Evolutionary conservation across 2,888 invertebrate genomes (phyloP).

Genomic region (Apamea anceps): DNA sequence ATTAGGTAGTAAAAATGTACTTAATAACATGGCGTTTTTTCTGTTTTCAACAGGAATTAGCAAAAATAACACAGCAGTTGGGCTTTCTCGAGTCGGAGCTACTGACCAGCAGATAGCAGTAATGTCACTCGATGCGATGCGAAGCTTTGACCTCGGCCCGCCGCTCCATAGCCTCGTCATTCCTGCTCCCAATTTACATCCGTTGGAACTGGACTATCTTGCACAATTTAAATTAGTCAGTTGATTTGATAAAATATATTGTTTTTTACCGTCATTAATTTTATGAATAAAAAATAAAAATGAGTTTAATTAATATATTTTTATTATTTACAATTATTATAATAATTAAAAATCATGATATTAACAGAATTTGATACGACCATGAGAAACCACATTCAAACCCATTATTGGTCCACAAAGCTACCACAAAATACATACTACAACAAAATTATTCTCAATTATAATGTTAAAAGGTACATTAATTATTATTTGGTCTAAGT

Average conservation of each 20-base stretch:
- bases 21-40: background rate
- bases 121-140: slow-evolving; percentile 94
- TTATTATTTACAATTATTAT: slow-evolving; percentile 89
- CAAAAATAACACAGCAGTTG: slow-evolving; percentile 93
- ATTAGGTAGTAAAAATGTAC: background rate
- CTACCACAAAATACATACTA: slow-evolving; percentile 87
- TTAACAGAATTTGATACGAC: slow-evolving; percentile 87
- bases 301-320: slow-evolving; percentile 85
- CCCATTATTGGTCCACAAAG: slow-evolving; percentile 89
- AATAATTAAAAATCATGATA: slow-evolving; percentile 82
- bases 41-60: slow-evolving; percentile 77
- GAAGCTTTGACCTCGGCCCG: slow-evolving; percentile 93
- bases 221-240: slow-evolving; percentile 90
- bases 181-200: slow-evolving; percentile 95
- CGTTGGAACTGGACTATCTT: slow-evolving; percentile 97
- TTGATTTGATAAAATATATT: slow-evolving; percentile 43
- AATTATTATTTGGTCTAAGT: slow-evolving; percentile 91
- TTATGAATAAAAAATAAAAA: slow-evolving; percentile 70
- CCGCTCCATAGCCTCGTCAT: slow-evolving; percentile 99
- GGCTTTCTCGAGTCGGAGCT: slow-evolving; percentile 97
- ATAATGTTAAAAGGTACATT: slow-evolving; percentile 90
- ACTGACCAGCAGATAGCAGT: slow-evolving; percentile 94
- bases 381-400: slow-evolving; percentile 86
- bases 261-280: background rate
- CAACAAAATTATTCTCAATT: slow-evolving; percentile 84